phyloP scores from a whole-genome alignment of 1,140 invertebrate species.

The Diabrotica undecimpunctata region DNA sequence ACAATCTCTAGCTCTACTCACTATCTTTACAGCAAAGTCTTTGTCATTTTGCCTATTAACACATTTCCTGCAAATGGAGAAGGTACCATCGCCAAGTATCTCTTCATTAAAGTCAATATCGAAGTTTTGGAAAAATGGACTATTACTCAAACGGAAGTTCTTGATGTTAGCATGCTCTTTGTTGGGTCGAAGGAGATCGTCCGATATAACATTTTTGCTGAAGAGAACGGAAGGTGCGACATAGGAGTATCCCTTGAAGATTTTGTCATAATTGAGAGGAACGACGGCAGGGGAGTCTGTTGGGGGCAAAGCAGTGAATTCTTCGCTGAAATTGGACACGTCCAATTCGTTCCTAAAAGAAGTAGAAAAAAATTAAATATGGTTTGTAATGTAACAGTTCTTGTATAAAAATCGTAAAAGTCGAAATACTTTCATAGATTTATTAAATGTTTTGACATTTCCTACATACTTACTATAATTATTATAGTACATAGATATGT shows the following conservation, averaged over 20 bases:
- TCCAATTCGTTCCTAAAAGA: constrained; percentile 72
- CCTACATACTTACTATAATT: too few species aligned
- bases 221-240: constrained; percentile 90
- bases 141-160: constrained; percentile 59
- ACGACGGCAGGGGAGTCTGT: constrained; percentile 87
- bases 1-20: constrained; percentile 74
- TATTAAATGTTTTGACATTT: too few species aligned
- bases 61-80: constrained; percentile 83
- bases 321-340: constrained; percentile 93
- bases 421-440: too few species aligned
- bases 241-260: constrained; percentile 92
- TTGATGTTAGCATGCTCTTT: constrained; percentile 46
- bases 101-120: constrained; percentile 65
- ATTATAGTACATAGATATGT: too few species aligned
- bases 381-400: too few species aligned
- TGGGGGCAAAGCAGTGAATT: constrained; percentile 88
- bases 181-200: constrained; percentile 43
- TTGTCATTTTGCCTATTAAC: constrained; percentile 62
- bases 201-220: constrained; percentile 75
- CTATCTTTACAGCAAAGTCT: constrained; percentile 88
- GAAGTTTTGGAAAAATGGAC: constrained; percentile 83
- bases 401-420: too few species aligned
- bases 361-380: constrained; percentile 7
- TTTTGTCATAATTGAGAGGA: constrained; percentile 79
- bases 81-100: constrained; percentile 83